These are phyloP conservation scores for Triplophysa rosa DNA, from an alignment of 2,113 vertebrate species.

Conservation along the genomic window DNA sequence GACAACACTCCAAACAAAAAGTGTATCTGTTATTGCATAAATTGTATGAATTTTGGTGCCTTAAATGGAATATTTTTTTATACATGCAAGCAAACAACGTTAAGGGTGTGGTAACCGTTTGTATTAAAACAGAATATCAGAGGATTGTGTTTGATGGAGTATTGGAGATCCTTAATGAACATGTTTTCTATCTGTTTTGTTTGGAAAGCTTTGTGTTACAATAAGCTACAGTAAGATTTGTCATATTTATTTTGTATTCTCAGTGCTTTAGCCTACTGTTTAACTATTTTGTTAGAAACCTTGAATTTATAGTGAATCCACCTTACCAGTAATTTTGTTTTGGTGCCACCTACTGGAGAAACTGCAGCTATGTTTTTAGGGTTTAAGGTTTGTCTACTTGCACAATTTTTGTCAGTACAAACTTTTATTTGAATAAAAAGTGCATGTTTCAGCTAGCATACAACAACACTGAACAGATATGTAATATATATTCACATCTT, in stretches of 20 bases:
- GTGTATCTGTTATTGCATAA: constrained; percentile 1
- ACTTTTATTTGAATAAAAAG: constrained; percentile 79
- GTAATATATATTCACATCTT: constrained; percentile 77
- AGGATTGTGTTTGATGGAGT: not conserved
- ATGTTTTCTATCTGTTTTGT: not conserved
- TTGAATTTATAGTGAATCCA: not conserved
- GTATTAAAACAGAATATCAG: not conserved
- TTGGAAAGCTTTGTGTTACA: constrained; percentile 5
- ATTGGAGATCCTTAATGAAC: not conserved
- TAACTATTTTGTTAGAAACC: not conserved
- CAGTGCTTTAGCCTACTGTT: not conserved
- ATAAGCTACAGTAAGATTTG: not conserved
- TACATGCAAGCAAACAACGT: not conserved
- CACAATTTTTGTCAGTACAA: constrained; percentile 59
- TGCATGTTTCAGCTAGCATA: constrained; percentile 76
- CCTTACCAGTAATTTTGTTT: not conserved
- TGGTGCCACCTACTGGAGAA: constrained; percentile 35
- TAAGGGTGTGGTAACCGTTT: not conserved
- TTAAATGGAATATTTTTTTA: not conserved
- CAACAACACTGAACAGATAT: constrained; percentile 62
- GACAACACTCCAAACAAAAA: not conserved
- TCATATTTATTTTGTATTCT: constrained; percentile 56
- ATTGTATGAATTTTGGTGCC: not conserved
- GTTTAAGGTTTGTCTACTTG: not conserved
- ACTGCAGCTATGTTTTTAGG: not conserved